phyloP scores from a whole-genome alignment of 2,797 vertebrate species.

The Morelia viridis region DNA sequence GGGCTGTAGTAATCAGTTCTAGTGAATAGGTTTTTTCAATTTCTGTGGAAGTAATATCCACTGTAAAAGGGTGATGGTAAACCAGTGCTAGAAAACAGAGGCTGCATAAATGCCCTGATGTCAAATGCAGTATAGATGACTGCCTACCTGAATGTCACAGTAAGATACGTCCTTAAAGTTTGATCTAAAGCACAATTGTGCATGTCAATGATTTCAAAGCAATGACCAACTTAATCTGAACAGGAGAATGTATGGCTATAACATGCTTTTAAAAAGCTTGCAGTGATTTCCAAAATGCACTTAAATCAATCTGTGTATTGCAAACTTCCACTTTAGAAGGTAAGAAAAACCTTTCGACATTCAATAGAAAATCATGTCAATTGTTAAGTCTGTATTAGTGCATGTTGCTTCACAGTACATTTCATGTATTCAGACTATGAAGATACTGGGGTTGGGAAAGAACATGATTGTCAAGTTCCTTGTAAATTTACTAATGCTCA shows the following conservation, averaged over 20 bases:
- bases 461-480: neutral
- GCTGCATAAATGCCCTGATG: neutral
- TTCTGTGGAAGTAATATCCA: neutral
- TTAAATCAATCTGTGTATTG: neutral
- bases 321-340: neutral
- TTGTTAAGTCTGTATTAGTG: neutral
- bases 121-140: neutral
- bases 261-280: neutral
- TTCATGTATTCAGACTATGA: neutral
- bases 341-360: neutral
- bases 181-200: neutral
- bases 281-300: neutral
- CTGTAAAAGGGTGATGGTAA: neutral
- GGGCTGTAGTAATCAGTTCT: neutral
- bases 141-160: neutral
- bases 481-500: neutral
- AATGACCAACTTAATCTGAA: neutral
- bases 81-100: neutral
- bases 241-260: neutral
- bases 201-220: neutral
- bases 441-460: neutral
- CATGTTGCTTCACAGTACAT: neutral
- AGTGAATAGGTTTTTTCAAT: neutral
- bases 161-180: neutral
- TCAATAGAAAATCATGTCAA: neutral